Evolutionary conservation across 2,888 invertebrate species (phyloP), one percentile per base, ranked within the genome.

Genomic region (Oscheius sp.): DNA sequence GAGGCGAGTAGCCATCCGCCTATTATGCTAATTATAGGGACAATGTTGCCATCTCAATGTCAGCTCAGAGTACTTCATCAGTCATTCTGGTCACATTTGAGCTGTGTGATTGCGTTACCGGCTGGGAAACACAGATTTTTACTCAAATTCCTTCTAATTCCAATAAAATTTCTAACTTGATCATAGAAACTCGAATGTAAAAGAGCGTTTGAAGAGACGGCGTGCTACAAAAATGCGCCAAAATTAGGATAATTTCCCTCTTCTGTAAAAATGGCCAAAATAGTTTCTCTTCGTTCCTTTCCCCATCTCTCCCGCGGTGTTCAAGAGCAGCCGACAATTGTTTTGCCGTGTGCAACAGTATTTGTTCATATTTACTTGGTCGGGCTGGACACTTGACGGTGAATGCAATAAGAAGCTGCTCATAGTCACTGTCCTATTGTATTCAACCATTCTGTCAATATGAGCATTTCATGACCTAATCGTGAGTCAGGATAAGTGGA

Each of bases 21-120:
- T 52, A 66, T 66, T 66, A 66, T 66, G 66, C 66, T 66, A 66
- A 66, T 66, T 66, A 66, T 23, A 45, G 61, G 52, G 52, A 52
- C 66, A 66, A 25, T 46, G 66, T 52, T 49, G 52, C 66, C 49
- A 43, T 63, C 66, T 66, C 52, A 66, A 66, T 66, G 66, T 52
- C 66, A 66, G 25, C 49, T 21, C 46, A 25, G 66, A 12, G n/a
- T 21, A 41, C 46, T 63, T 45, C 49, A 66, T 52, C 66, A 66
- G 66, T 52, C 52, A 66, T 52, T 29, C 43, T 27, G 25, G 45
- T 61, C 61, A 43, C 21, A 61, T 35, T 35, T 35, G 3, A 35
- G 35, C 9, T 35, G 35, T 35, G 35, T 35, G 35, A 35, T 9
- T 9, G 35, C 5, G 35, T 35, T 35, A 35, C 35, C 35, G 35